Percentiles rank a stretch among this genome's conserved stretches.
Evolutionary conservation across 92 coral and sea anemone genomes (phyloP).

Genomic region (Anthopleura xanthogrammica): DNA sequence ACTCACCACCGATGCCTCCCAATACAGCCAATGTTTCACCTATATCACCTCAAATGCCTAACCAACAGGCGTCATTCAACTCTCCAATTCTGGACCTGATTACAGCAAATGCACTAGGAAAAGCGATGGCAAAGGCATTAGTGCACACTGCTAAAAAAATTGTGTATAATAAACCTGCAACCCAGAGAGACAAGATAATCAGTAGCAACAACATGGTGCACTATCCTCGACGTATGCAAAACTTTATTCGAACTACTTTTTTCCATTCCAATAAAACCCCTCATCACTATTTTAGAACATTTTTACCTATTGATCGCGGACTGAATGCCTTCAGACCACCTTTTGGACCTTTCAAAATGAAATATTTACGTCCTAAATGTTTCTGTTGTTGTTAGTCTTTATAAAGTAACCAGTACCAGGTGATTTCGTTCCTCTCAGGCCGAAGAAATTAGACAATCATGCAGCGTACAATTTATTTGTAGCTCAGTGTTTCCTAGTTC

Average conservation of each 20-base stretch:
- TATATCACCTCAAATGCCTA: not conserved
- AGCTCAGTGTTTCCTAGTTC: too few relatives aligned
- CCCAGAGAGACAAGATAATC: slow-evolving; percentile 15
- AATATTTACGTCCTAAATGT: not conserved
- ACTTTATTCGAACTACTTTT: not conserved
- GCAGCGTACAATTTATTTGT: too few relatives aligned
- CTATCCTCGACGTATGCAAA: not conserved
- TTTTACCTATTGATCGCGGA: not conserved
- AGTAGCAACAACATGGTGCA: not conserved
- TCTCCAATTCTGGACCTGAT: slow-evolving; percentile 3
- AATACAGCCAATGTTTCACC: not conserved
- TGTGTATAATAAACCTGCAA: slow-evolving; percentile 8
- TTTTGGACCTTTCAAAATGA: slow-evolving; percentile 6
- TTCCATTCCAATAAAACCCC: not conserved
- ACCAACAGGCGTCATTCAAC: not conserved
- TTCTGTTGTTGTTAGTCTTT: slow-evolving; percentile 7
- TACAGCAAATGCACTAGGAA: slow-evolving; percentile 25
- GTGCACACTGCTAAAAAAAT: slow-evolving; percentile 29
- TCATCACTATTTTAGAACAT: not conserved
- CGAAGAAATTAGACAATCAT: too few relatives aligned
- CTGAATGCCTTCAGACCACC: not conserved
- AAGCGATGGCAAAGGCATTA: slow-evolving; percentile 37
- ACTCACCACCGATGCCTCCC: not conserved
- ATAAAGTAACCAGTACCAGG: too few relatives aligned
- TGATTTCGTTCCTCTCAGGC: too few relatives aligned